Conservation (phyloP, 2,888 invertebrate species). For the Drosophila nr. medialis region DNA sequence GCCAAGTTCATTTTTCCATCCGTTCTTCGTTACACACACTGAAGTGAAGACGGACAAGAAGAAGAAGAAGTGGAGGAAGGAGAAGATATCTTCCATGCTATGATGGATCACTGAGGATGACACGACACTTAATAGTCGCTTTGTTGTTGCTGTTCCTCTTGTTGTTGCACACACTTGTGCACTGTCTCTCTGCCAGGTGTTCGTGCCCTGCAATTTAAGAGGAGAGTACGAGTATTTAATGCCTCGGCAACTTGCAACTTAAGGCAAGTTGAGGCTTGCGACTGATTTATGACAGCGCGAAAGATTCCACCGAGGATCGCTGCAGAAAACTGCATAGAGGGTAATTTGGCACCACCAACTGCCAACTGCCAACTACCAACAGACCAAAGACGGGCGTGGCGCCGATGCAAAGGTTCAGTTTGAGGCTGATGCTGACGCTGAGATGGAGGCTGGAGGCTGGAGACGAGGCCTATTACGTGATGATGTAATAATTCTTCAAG, state of each 20-base stretch:
- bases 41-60: not conserved
- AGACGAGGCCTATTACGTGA: constrained; percentile 73
- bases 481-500: constrained; percentile 78
- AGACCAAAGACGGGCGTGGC: constrained; percentile 66
- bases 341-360: constrained; percentile 62
- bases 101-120: constrained; percentile 76
- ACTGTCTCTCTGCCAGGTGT: constrained; percentile 48
- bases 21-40: constrained; percentile 13
- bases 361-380: constrained; percentile 31
- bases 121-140: constrained; percentile 73
- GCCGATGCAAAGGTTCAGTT: constrained; percentile 30
- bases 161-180: constrained; percentile 15
- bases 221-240: constrained; percentile 70
- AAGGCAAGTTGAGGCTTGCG: constrained; percentile 60
- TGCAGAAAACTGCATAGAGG: constrained; percentile 43
- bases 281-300: constrained; percentile 76
- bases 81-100: constrained; percentile 56
- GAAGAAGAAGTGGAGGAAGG: not conserved
- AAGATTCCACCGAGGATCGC: constrained; percentile 52
- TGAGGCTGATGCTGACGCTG: constrained; percentile 15
- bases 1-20: constrained; percentile 70
- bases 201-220: constrained; percentile 74
- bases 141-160: constrained; percentile 49
- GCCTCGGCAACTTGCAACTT: constrained; percentile 42
- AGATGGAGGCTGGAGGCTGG: constrained; percentile 13